Evolutionary conservation across 2,113 vertebrate genomes (phyloP).

Genomic region (Burhinus oedicnemus): DNA sequence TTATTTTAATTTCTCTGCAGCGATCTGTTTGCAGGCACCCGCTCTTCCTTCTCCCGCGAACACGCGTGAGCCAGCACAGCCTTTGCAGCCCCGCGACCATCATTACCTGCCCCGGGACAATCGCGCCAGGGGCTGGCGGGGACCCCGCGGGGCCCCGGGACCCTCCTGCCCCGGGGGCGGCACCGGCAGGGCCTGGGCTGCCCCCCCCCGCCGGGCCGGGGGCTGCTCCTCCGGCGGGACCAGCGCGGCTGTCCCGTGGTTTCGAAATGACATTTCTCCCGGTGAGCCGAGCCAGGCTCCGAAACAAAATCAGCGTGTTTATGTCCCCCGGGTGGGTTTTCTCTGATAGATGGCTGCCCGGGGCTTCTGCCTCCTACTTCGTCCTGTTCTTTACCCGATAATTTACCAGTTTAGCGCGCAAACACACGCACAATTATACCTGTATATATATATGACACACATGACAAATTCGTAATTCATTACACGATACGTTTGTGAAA

Average conservation of each 20-base stretch:
- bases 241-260: background rate
- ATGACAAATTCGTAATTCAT: background rate
- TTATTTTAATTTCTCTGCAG: background rate
- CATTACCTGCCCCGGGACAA: too few relatives aligned
- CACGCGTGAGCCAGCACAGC: background rate
- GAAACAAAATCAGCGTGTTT: slow-evolving; percentile 13
- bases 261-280: background rate
- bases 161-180: background rate
- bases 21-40: background rate
- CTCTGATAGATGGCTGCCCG: background rate
- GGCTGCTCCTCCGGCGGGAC: background rate
- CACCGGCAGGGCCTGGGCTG: too few relatives aligned
- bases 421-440: background rate
- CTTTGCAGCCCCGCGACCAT: background rate
- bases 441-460: background rate
- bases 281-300: background rate
- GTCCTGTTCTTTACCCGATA: rapidly evolving
- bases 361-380: background rate
- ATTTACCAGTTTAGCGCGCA: background rate
- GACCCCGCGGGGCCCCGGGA: background rate
- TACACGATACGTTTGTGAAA: background rate
- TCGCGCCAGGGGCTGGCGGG: rapidly evolving
- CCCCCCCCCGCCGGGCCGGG: background rate
- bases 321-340: background rate
- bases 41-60: background rate